Evolutionary conservation across 2,113 vertebrate species (phyloP).

Genomic region (Mionectes macconnelli): DNA sequence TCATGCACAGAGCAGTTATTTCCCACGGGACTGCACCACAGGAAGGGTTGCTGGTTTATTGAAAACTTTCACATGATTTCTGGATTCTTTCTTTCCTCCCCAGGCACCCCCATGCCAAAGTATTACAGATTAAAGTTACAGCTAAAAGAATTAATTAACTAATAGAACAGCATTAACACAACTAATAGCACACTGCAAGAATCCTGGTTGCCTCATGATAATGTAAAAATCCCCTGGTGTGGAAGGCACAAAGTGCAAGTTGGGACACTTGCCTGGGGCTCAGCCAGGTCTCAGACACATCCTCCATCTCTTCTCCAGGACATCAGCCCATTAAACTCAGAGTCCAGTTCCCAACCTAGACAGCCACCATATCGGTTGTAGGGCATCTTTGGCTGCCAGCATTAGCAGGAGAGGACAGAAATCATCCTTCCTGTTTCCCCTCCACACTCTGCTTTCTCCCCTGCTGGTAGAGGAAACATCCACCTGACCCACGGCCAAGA

Average conservation of each 20-base stretch:
- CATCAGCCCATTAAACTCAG: background rate
- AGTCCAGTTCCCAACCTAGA: background rate
- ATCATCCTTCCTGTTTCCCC: background rate
- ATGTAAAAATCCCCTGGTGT: background rate
- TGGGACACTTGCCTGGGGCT: background rate
- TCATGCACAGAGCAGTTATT: background rate
- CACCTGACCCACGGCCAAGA: background rate
- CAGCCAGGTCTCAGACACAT: background rate
- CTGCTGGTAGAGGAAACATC: fast-evolving
- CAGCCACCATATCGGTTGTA: fast-evolving
- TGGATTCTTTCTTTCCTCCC: background rate
- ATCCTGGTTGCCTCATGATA: background rate
- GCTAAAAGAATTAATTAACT: background rate
- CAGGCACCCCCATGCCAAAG: background rate
- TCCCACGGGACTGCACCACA: background rate
- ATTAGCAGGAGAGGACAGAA: background rate
- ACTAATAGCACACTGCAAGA: background rate
- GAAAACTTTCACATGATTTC: background rate
- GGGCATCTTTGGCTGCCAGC: background rate
- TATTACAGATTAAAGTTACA: background rate
- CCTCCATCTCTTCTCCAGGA: background rate
- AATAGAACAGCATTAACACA: background rate
- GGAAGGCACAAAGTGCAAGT: background rate
- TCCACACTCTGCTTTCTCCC: background rate
- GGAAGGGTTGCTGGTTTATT: background rate